Evolutionary conservation across 2,888 invertebrate genomes (phyloP), one percentile per base, ranked within the genome.

Genomic region (Tinea trinotella): DNA sequence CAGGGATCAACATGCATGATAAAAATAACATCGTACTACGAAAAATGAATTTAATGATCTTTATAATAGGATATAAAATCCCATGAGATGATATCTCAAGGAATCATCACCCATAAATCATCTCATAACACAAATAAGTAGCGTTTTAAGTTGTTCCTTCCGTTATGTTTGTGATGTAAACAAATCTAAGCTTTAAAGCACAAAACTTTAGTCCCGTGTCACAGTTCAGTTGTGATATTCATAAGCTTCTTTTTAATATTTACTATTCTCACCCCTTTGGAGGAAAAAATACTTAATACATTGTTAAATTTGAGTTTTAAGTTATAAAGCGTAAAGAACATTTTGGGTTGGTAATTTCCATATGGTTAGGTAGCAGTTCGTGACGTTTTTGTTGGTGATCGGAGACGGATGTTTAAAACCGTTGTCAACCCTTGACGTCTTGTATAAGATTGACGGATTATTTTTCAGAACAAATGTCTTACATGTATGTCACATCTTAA

Each of bases 91-190:
- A 59, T 60, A 59, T 64, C 59, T 61, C 66, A 65, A 56, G 75
- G 79, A 79, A 84, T 84, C 80, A 82, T 74, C 71, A 69, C 73
- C 75, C 80, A 85, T 85, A 83, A 85, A 85, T 84, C 85, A 84
- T 30, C 30, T 30, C 7, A 30, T 40, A 40, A 40, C 40, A 40
- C 40, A 12, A 15, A 15, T 40, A 40, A n/a, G 12, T 15, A 12
- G 5, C 12, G 13, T 40, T 40, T n/a, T 40, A n/a, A 40, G 48
- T 2, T 74, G 68, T 76, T 80, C 77, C 83, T 84, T 84, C 83
- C 85, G 81, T 73, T 71, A 64, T 13, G 53, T 15, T 53, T 13
- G 53, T 22, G 44, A 12, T 17, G 19, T 34, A 35, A 52, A 52
- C 52, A 36, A 52, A 52, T 35, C 36, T 36, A 52, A 52, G 22